Conservation (phyloP, 2,797 vertebrate genomes). For the Mormyrops attenuatus region DNA sequence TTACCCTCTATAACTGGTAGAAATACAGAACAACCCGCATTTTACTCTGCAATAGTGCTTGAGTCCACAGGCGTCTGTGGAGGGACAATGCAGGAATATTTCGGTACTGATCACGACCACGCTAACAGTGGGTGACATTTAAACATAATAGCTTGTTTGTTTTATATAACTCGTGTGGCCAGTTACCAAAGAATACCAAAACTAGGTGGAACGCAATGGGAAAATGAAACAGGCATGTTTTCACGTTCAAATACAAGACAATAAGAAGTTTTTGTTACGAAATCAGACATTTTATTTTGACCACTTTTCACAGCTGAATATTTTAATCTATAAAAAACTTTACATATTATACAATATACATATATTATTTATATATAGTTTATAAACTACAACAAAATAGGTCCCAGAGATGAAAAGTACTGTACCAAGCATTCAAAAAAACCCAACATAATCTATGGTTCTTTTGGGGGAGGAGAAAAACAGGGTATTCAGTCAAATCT, state of each 20-base stretch:
- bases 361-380: slow-evolving; percentile 36
- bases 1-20: not conserved
- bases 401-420: slow-evolving; percentile 79
- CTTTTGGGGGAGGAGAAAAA: slow-evolving; percentile 41
- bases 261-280: slow-evolving; percentile 19
- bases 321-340: slow-evolving; percentile 74
- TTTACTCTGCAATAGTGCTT: not conserved
- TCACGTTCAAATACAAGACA: slow-evolving; percentile 2
- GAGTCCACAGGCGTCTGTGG: not conserved
- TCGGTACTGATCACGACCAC: not conserved
- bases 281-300: slow-evolving; percentile 68
- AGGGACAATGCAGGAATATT: not conserved
- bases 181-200: not conserved
- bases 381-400: slow-evolving; percentile 66
- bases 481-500: slow-evolving; percentile 29
- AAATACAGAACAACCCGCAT: not conserved
- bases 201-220: not conserved
- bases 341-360: slow-evolving; percentile 79
- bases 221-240: not conserved
- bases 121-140: not conserved
- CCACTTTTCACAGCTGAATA: slow-evolving; percentile 74
- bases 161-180: not conserved
- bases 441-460: slow-evolving; percentile 58
- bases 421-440: slow-evolving; percentile 67
- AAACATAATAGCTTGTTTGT: not conserved